phyloP scores from a whole-genome alignment of 2,888 invertebrate genomes.

The Elysia crispata region DNA sequence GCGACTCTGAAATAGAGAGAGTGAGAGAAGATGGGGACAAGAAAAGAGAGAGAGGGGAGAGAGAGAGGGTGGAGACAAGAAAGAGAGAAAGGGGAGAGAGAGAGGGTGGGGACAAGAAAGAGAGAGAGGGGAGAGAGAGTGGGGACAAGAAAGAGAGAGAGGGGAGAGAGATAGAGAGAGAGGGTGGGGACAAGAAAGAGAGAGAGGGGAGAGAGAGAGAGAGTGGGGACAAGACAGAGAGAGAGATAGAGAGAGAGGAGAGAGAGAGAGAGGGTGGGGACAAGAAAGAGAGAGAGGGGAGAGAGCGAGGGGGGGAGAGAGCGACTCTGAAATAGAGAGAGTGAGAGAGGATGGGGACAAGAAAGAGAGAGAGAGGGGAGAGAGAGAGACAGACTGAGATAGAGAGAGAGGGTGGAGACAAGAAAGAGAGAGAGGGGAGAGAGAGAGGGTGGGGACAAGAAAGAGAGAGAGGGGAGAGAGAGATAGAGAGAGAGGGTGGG shows the following conservation, averaged over 20 bases:
- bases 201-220: not conserved
- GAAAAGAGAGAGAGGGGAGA: not conserved
- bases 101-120: not conserved
- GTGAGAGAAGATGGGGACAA: not conserved
- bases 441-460: not conserved
- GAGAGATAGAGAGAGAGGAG: no score
- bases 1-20: not conserved
- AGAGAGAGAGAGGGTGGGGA: not conserved
- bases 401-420: no score
- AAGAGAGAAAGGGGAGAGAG: no score
- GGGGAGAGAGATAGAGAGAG: not conserved
- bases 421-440: no score
- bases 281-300: not conserved
- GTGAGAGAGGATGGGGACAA: not conserved
- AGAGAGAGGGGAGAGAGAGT: not conserved
- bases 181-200: not conserved
- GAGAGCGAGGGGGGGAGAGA: no score
- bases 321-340: not conserved
- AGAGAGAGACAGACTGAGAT: conserved; percentile 12
- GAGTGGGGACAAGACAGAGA: not conserved
- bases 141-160: no score
- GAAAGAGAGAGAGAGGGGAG: not conserved
- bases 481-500: not conserved
- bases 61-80: not conserved
- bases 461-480: not conserved